These are phyloP conservation scores for Fulmarus glacialis DNA, from an alignment of 2,113 vertebrate species.

Conservation along the genomic window DNA sequence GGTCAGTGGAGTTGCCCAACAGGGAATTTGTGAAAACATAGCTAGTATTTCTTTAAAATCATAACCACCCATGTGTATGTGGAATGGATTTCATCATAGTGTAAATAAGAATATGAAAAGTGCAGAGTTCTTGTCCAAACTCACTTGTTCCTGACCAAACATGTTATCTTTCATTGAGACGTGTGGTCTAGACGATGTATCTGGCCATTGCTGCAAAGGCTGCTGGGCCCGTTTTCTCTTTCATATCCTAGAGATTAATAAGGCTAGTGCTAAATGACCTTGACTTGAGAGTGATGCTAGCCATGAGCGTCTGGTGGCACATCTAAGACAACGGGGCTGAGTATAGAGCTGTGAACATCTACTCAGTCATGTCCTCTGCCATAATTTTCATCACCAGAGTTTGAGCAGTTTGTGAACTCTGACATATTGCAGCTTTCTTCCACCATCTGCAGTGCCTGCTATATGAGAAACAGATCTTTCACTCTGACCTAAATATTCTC, in stretches of 20 bases:
- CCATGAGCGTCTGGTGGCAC: neutral
- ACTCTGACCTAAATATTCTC: neutral
- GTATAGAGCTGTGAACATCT: neutral
- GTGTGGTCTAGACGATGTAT: neutral
- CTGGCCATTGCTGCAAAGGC: neutral
- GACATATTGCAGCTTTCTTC: constrained; percentile 3
- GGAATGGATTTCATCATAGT: neutral
- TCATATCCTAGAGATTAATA: neutral
- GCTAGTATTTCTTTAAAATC: neutral
- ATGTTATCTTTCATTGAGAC: neutral
- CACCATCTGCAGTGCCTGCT: neutral
- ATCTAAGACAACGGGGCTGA: neutral
- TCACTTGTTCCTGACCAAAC: neutral
- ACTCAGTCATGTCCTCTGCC: neutral
- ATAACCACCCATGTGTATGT: neutral
- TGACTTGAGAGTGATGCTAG: neutral
- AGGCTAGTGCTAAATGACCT: neutral
- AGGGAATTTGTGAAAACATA: neutral
- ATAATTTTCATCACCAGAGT: neutral
- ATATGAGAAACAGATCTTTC: neutral
- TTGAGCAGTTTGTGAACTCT: neutral
- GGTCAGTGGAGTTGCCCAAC: neutral
- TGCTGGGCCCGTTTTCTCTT: neutral
- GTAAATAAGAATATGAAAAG: neutral
- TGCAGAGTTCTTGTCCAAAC: neutral